Evolutionary conservation across 2,113 vertebrate genomes (phyloP).

Genomic region (Sula dactylatra): DNA sequence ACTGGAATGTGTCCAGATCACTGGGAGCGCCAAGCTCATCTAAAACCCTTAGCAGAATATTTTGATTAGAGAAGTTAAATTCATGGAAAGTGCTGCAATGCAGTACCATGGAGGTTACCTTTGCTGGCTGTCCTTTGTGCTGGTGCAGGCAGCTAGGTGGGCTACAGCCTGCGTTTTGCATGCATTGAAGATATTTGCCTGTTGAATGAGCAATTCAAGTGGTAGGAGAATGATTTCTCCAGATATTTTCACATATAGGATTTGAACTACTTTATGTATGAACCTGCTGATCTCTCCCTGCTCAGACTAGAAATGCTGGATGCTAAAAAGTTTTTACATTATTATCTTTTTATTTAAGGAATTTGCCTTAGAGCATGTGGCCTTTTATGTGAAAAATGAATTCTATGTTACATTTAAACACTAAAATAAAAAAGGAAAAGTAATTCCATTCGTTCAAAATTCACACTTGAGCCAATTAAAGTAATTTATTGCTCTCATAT

Average conservation of each 20-base stretch:
- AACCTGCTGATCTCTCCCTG: background rate
- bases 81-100: background rate
- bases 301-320: background rate
- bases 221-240: background rate
- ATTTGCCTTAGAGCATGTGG: background rate
- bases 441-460: background rate
- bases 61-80: background rate
- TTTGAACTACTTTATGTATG: background rate
- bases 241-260: background rate
- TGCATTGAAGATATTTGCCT: background rate
- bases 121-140: background rate
- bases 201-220: background rate
- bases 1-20: background rate
- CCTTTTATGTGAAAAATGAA: background rate
- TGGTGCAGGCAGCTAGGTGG: background rate
- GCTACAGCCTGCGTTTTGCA: background rate
- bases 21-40: background rate
- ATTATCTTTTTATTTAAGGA: background rate
- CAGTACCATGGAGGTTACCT: background rate
- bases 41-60: background rate
- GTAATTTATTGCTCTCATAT: background rate
- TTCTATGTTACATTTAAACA: background rate
- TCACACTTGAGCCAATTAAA: background rate
- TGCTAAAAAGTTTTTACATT: background rate
- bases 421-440: background rate